A percentile compares a stretch with the other conserved stretches of the same genome.
Evolutionary conservation across 2,888 invertebrate genomes (phyloP).

Genomic region (Amorpha juglandis): DNA sequence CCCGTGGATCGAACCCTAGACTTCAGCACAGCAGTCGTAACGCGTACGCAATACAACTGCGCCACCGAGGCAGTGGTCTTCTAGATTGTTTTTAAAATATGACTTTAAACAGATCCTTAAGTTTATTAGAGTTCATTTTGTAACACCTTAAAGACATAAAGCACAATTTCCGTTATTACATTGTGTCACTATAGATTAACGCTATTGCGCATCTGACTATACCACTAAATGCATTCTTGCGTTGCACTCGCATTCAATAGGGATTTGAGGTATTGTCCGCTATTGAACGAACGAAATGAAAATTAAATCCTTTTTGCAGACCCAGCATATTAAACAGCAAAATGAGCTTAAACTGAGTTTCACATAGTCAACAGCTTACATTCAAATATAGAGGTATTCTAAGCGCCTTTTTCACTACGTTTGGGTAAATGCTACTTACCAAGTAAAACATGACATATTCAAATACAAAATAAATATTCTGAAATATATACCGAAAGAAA

Average conservation of each 20-base stretch:
- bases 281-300: slow-evolving; percentile 17
- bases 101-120: no score
- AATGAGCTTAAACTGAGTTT: slow-evolving; percentile 1
- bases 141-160: not conserved
- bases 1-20: no score
- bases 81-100: no score
- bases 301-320: slow-evolving; percentile 30
- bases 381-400: not conserved
- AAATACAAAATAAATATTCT: no score
- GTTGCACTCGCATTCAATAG: slow-evolving; percentile 9
- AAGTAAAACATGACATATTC: no score
- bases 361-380: not conserved
- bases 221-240: not conserved
- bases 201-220: not conserved
- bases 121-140: no score
- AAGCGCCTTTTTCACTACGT: no score
- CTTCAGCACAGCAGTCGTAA: no score
- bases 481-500: no score
- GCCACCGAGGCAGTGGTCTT: no score
- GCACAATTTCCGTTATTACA: slow-evolving; percentile 3
- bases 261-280: slow-evolving; percentile 16
- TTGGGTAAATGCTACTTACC: no score
- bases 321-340: slow-evolving; percentile 16
- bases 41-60: no score
- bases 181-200: not conserved